These are phyloP conservation scores for Oligia strigilis DNA, from an alignment of 2,888 invertebrate genomes.

Conservation along the genomic window DNA sequence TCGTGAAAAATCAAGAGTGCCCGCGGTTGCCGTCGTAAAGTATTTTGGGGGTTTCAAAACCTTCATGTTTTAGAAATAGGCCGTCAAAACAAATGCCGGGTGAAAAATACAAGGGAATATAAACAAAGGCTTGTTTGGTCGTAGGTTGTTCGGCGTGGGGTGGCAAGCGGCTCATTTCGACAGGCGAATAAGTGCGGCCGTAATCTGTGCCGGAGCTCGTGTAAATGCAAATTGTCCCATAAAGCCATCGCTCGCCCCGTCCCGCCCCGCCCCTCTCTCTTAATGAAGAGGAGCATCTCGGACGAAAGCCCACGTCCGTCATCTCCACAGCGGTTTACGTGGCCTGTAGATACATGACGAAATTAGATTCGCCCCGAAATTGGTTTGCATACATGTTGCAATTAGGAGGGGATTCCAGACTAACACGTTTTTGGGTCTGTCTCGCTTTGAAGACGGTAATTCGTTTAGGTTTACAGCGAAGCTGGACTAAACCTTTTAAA, in stretches of 20 bases:
- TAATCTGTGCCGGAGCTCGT: slow-evolving; percentile 89
- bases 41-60: slow-evolving; percentile 78
- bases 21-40: slow-evolving; percentile 72
- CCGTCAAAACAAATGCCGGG: slow-evolving; percentile 87
- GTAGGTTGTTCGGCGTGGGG: slow-evolving; percentile 79
- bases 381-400: slow-evolving; percentile 79
- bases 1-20: slow-evolving; percentile 77
- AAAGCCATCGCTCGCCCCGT: slow-evolving; percentile 83
- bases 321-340: slow-evolving; percentile 86
- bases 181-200: slow-evolving; percentile 88
- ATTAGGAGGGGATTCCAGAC: slow-evolving; percentile 58
- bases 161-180: slow-evolving; percentile 84
- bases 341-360: slow-evolving; percentile 79
- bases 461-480: slow-evolving; percentile 23
- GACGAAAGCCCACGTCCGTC: slow-evolving; percentile 84
- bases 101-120: slow-evolving; percentile 87
- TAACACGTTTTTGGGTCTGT: slow-evolving; percentile 53
- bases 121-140: slow-evolving; percentile 88
- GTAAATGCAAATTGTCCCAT: slow-evolving; percentile 91
- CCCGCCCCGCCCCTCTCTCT: slow-evolving; percentile 75
- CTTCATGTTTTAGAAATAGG: slow-evolving; percentile 82
- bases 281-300: slow-evolving; percentile 89
- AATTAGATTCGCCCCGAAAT: slow-evolving; percentile 85
- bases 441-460: slow-evolving; percentile 48
- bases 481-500: slow-evolving; percentile 22